phyloP scores from a whole-genome alignment of 2,888 invertebrate species.

The Drosophila birchii region DNA sequence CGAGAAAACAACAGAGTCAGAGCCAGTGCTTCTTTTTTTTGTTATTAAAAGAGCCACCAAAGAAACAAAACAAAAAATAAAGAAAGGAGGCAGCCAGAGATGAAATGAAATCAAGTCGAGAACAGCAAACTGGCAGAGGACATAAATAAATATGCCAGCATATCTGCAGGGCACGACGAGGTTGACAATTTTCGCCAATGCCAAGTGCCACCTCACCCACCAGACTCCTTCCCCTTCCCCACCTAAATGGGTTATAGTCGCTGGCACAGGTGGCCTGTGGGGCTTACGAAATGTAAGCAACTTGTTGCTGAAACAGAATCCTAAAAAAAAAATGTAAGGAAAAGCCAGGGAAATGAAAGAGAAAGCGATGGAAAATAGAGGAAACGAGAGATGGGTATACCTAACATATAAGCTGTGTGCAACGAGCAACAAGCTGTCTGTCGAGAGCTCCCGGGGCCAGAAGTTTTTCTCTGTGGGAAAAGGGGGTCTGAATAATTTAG shows the following conservation, averaged over 20 bases:
- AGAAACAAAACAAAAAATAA: constrained; percentile 24
- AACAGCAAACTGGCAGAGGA: constrained; percentile 47
- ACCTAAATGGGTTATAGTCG: constrained; percentile 40
- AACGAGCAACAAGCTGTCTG: constrained; percentile 30
- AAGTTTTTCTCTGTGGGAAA: constrained; percentile 1
- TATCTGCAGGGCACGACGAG: constrained; percentile 40
- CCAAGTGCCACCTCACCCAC: not conserved
- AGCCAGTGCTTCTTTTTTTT: constrained; percentile 25
- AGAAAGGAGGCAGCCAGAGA: constrained; percentile 22
- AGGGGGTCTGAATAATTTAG: constrained; percentile 24
- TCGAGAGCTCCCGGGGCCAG: not conserved
- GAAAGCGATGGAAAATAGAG: not conserved
- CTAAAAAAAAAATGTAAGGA: constrained; percentile 6
- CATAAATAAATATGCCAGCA: constrained; percentile 53
- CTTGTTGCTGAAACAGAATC: constrained; percentile 58
- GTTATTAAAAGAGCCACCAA: constrained; percentile 44
- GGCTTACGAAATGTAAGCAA: constrained; percentile 52
- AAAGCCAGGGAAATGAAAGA: constrained; percentile 16
- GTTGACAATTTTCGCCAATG: constrained; percentile 36
- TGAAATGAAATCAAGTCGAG: constrained; percentile 46
- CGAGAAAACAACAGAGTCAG: constrained; percentile 24
- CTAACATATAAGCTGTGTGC: constrained; percentile 12
- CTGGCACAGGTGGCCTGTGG: constrained; percentile 41
- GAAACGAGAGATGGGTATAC: constrained; percentile 1
- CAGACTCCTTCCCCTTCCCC: not conserved